Conservation (phyloP, 2,113 vertebrate species). For the Mystacornis crossleyi region DNA sequence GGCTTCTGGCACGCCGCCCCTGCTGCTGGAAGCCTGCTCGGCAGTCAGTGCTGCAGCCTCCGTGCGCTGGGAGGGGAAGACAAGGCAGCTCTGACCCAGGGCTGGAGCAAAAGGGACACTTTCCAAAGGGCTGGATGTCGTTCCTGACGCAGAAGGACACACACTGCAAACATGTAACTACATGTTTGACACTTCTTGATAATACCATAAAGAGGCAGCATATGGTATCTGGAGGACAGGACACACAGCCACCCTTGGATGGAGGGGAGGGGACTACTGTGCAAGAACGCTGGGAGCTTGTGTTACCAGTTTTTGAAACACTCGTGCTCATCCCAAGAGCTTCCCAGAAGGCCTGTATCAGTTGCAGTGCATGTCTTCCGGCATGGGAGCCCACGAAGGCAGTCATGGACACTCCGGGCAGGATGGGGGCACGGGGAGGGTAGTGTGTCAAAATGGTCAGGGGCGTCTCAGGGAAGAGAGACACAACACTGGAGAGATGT, state of each 20-base stretch:
- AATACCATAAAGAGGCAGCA: background rate
- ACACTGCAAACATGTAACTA: background rate
- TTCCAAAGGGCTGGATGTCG: background rate
- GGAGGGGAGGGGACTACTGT: background rate
- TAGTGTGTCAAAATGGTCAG: constrained; percentile 12
- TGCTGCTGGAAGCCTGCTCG: background rate
- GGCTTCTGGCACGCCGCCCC: background rate
- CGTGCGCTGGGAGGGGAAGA: background rate
- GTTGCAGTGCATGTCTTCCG: background rate
- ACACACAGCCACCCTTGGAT: background rate
- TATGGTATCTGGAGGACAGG: background rate
- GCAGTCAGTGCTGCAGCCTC: background rate
- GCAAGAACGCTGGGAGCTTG: background rate
- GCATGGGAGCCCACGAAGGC: background rate
- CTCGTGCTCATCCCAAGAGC: background rate
- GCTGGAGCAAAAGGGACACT: background rate
- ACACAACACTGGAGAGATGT: background rate
- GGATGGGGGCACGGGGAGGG: rapidly evolving
- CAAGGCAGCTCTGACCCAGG: background rate
- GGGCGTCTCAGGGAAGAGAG: background rate
- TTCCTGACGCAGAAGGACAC: background rate
- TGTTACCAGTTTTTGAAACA: background rate
- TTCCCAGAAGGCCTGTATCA: background rate
- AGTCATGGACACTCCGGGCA: background rate
- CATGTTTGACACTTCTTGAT: background rate